Evolutionary conservation across 2,888 invertebrate genomes (phyloP).

Genomic region (Bellardia pandia): DNA sequence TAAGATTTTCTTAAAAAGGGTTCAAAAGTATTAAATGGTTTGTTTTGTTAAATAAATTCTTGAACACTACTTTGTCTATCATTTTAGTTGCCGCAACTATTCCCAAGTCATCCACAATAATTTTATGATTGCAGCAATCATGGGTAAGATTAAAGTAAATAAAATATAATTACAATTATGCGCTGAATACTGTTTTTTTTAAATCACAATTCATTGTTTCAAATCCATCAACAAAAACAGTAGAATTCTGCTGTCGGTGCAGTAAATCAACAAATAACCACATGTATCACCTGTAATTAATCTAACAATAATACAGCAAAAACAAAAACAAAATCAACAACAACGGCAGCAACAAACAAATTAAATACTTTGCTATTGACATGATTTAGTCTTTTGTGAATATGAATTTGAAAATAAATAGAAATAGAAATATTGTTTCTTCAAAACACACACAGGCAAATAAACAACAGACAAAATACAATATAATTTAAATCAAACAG

Average conservation of each 20-base stretch:
- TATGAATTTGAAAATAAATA: slow-evolving; percentile 18
- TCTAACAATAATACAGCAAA: slow-evolving; percentile 30
- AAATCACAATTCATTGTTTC: background rate
- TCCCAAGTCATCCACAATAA: too few relatives aligned
- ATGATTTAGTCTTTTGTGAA: slow-evolving; percentile 55
- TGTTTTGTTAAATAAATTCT: too few relatives aligned
- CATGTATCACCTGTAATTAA: slow-evolving; percentile 54
- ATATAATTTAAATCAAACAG: slow-evolving; percentile 30
- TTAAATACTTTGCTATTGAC: slow-evolving; percentile 34
- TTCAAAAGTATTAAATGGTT: too few relatives aligned
- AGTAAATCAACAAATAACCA: slow-evolving; percentile 37
- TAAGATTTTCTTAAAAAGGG: too few relatives aligned
- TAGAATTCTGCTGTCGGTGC: background rate
- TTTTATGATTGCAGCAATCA: too few relatives aligned
- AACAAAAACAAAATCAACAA: slow-evolving; percentile 5
- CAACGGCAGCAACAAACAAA: background rate
- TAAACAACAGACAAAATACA: background rate
- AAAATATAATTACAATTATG: too few relatives aligned
- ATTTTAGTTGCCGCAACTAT: too few relatives aligned
- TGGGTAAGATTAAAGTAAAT: too few relatives aligned
- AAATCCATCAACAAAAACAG: background rate
- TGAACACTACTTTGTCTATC: too few relatives aligned
- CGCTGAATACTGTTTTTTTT: too few relatives aligned
- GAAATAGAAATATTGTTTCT: background rate
- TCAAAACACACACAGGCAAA: background rate